Base-by-base conservation (phyloP, 1,140 invertebrate species). In the silkworm (Bombyx mori) region DNA sequence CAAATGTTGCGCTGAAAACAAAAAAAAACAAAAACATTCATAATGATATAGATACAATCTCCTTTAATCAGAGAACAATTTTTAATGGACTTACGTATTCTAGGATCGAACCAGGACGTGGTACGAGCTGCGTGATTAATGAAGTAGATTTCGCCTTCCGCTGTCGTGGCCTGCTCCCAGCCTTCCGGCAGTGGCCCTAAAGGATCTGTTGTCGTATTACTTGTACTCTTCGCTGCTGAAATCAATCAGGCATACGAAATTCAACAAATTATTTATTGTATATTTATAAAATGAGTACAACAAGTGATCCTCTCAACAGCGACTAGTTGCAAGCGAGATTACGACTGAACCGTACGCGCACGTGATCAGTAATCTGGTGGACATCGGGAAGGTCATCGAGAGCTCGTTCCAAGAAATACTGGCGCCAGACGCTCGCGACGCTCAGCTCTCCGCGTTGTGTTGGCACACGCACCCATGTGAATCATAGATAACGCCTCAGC, bases 81-180 rank as follows among this genome's bases (percentile, higher is more conserved):
- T 35, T 56, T 45, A 49, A 42, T n/a, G 49, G 42, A 61, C 94
- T 94, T 93, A 97, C 96, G 95, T 91, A 98, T 96, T 92, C 97
- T 91, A 65, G 96, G 96, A 89, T 99, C 97, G 88, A 98, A 97
- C 98, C 98, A 99, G 62, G 97, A 97, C 44, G 97, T 99, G 72
- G 95, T 96, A 84, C 95, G 92, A 54, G 94, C 94, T 79, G 94
- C 93, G 88, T 99, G 98, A 89, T 99, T 98, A 84, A 99, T 99
- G 89, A 97, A 99, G 89, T 99, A 99, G 59, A 96, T 92, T 88
- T 99, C 97, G 63, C 97, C 97, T 81, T 98, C 96, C 52, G 93
- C 91, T 60, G 97, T 98, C 62, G 93, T 90, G 42, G 97, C 96
- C 88, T 98, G 95, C 85, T 99, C 97, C 97, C 97, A 99, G 63